Evolutionary conservation across 2,113 vertebrate species (phyloP).

Genomic region (Bos javanicus): DNA sequence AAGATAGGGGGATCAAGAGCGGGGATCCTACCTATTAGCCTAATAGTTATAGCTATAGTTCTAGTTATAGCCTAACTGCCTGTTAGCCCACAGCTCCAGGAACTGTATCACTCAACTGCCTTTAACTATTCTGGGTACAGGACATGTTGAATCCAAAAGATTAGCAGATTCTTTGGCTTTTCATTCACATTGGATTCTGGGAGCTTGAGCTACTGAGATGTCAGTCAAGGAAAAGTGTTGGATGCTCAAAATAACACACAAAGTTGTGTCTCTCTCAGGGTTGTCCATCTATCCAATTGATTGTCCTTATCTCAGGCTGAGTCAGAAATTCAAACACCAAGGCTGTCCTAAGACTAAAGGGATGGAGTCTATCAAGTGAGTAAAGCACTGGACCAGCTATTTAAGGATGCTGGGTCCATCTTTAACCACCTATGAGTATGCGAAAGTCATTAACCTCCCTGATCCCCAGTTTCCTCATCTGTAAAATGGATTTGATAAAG

Average conservation of each 20-base stretch:
- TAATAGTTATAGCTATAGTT: too few relatives aligned
- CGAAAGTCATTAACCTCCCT: not conserved
- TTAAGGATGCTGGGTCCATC: not conserved
- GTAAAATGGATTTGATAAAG: not conserved
- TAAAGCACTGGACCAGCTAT: rapidly evolving
- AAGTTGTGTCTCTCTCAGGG: not conserved
- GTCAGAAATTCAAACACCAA: not conserved
- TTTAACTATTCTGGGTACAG: not conserved
- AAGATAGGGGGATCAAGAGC: too few relatives aligned
- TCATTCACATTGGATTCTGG: not conserved
- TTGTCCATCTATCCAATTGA: rapidly evolving
- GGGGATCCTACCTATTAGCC: too few relatives aligned
- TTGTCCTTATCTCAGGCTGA: not conserved
- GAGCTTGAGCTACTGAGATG: conserved; percentile 11
- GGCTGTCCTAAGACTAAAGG: not conserved
- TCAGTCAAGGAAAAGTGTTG: not conserved
- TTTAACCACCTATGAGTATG: too few relatives aligned
- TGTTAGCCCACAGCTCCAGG: too few relatives aligned
- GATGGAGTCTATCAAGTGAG: not conserved
- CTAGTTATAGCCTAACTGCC: too few relatives aligned
- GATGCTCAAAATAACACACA: not conserved
- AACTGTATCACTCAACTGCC: not conserved
- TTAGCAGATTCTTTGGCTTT: conserved; percentile 9
- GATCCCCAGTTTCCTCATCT: not conserved
- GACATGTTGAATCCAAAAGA: not conserved